Conservation (phyloP, 2,797 vertebrate genomes). For the Rhynchonycteris naso region DNA sequence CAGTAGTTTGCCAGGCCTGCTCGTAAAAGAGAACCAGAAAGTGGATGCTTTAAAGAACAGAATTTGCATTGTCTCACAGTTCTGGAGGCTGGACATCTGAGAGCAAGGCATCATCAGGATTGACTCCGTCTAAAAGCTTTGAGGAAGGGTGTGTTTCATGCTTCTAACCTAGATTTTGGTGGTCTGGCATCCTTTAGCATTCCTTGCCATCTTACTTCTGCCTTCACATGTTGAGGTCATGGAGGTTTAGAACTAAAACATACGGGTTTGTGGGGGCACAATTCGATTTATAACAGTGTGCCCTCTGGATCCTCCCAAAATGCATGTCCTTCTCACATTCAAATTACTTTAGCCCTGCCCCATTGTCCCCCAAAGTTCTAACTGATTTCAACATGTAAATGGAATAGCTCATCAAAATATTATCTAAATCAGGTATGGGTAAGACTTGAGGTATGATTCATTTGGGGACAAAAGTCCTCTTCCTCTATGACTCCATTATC, state of each 20-base stretch:
- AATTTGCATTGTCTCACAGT: background rate
- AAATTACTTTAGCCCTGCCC: background rate
- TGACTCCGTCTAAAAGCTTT: background rate
- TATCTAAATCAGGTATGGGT: background rate
- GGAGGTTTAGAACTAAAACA: background rate
- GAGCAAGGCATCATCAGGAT: background rate
- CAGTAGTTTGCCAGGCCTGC: background rate
- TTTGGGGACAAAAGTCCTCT: background rate
- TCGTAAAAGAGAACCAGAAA: background rate
- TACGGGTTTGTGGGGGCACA: background rate
- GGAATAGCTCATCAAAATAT: background rate
- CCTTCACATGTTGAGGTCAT: background rate
- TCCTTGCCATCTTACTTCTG: background rate
- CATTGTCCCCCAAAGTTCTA: background rate
- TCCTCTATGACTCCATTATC: background rate
- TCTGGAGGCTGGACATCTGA: background rate
- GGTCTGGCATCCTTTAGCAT: background rate
- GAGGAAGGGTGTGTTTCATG: background rate
- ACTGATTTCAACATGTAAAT: background rate
- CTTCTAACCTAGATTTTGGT: background rate
- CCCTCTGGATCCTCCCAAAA: background rate
- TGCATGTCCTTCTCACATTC: background rate
- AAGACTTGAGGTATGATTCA: background rate
- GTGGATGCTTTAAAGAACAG: background rate
- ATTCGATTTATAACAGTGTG: background rate